Base-by-base conservation (phyloP, 1,140 invertebrate genomes). In the Lepidostoma basale region DNA sequence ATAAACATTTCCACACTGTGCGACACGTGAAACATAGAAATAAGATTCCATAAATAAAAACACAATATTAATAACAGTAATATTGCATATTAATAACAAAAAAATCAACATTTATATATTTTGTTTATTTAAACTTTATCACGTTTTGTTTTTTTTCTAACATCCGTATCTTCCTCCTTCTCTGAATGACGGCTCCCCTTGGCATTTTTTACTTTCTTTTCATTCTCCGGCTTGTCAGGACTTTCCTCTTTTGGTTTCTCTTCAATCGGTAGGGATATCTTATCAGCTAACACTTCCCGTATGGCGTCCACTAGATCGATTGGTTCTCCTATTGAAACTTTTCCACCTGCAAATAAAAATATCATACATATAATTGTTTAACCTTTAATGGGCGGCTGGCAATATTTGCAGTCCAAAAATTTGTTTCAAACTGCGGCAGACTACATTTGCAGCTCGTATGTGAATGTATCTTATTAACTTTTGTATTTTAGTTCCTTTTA, bases 271-370 rank as follows among this genome's bases (percentile, higher is more conserved):
- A 73, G 36, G 22, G 77, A 75, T 63, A 80, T 82, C 75, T 81
- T 84, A 42, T 85, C 80, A 73, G 80, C 83, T 30, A 88, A 72
- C 28, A 85, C 88, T 76, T 84, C 81, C 73, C 85, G 83, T 66
- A 90, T 84, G n/a, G 85, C 82, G 63, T 88, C 82, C 65, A 89
- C 80, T 63, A 88, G 73, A 56, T 86, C 76, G 5, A 85, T 79
- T 6, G 86, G 84, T 67, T 85, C 86, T 30, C 79, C 76, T 75
- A 85, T 84, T 60, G 84, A 86, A 69, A 85, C 76, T 79, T 89
- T 90, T 47, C 83, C 85, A 77, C 88, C 88, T 90, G 79, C 72
- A 81, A 58, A 58, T 45, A 52, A 62, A 59, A n/a, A n/a, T n/a
- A 36, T 30, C 42, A 58, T 22, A 14, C 3, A 45, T 10, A 10